Evolutionary conservation across 2,888 invertebrate genomes (phyloP), one percentile per base, ranked within the genome.

Genomic region (Monochamus alternatus): DNA sequence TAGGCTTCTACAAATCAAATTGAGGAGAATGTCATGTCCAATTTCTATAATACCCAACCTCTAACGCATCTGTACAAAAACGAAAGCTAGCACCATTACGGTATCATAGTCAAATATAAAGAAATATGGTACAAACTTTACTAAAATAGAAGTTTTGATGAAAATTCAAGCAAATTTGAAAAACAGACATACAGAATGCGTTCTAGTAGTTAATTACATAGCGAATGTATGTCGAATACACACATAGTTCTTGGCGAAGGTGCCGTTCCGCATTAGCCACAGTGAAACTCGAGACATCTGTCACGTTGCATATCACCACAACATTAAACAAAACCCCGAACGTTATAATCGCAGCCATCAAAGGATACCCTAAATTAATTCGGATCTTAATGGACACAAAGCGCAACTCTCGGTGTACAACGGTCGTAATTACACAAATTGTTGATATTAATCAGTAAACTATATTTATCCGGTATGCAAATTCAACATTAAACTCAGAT

Each of bases 201-300:
- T 38, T 38, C 38, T 38, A 7, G 38, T 4, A 38, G 5, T 5
- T 38, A 4, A 38, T 38, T 38, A 38, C 7, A 38, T 7, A 38
- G 38, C 5, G 38, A 22, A 22, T 1, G 38, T 5, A 38, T 38
- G 38, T 38, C 7, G 38, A 38, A 7, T 38, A 38, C 38, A 38
- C 38, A 38, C 38, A 38, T 7, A 7, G 38, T 38, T 38, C 38
- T 38, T 38, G 38, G 5, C 38, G 38, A 38, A 22, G 38, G 73
- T 58, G 73, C 59, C 31, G 59, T 65, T 59, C 66, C 73, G 31
- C 59, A 10, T 59, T 65, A 60, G 66, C 73, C 73, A 60, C 66
- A 72, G 43, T 64, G 72, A 65, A 82, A 79, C 80, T 77, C 78
- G 81, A 81, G 80, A 82, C 84, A 82, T 83, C 82, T 84, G 83